Conservation (phyloP, 2,888 invertebrate species). For the Tenthredo mesomela region DNA sequence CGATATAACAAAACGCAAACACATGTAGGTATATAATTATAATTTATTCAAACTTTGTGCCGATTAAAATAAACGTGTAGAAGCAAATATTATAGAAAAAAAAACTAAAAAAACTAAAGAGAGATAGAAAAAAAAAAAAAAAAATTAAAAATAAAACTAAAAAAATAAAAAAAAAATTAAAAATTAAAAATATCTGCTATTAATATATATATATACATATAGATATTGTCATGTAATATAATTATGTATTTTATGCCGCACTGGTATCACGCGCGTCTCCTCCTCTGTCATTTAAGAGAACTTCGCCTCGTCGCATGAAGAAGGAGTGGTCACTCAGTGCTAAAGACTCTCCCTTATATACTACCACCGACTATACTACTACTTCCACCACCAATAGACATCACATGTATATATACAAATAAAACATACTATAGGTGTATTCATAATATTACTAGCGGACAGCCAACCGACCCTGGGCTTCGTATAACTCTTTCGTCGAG, state of each 20-base stretch:
- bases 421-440: not conserved
- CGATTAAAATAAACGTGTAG: not conserved
- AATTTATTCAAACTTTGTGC: not conserved
- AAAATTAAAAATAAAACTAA: not conserved
- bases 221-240: not conserved
- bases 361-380: slow-evolving; percentile 46
- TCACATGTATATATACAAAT: not conserved
- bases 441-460: slow-evolving; percentile 26
- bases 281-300: slow-evolving; percentile 46
- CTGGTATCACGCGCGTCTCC: slow-evolving; percentile 26
- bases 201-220: not conserved
- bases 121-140: not conserved
- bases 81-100: not conserved
- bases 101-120: not conserved
- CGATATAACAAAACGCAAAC: not conserved
- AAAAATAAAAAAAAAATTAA: not conserved
- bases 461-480: slow-evolving; percentile 39
- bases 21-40: no score
- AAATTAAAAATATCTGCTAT: not conserved
- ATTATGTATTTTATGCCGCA: not conserved
- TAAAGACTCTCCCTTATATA: slow-evolving; percentile 69
- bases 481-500: slow-evolving; percentile 24
- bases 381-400: slow-evolving; percentile 66
- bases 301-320: slow-evolving; percentile 41
- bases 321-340: slow-evolving; percentile 54